These are phyloP conservation scores for Leucophenga montana DNA, from an alignment of 2,888 invertebrate species.

Conservation along the genomic window DNA sequence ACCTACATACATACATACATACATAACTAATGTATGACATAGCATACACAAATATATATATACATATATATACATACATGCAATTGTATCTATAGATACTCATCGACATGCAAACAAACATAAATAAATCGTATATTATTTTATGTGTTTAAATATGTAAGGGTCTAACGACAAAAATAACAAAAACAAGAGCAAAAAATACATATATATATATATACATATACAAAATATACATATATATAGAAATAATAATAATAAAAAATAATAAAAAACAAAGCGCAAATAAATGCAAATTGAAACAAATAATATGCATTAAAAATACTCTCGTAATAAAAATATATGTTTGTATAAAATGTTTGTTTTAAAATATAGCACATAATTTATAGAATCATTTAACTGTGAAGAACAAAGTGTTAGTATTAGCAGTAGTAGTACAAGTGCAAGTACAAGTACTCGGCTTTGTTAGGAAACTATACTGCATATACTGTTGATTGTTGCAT, in stretches of 20 bases:
- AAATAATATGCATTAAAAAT: conserved; percentile 30
- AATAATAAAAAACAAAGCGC: conserved; percentile 40
- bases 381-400: neutral
- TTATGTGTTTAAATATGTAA: conserved; percentile 7
- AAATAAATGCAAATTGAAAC: conserved; percentile 25
- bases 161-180: conserved; percentile 1
- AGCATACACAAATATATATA: conserved; percentile 37
- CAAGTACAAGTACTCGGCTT: too few species aligned
- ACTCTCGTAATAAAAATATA: conserved; percentile 9
- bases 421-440: too few species aligned
- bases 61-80: neutral
- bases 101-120: conserved; percentile 30
- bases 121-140: conserved; percentile 3
- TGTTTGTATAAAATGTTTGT: neutral
- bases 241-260: conserved; percentile 27
- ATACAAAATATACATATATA: conserved; percentile 28
- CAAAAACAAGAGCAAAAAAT: conserved; percentile 23
- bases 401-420: too few species aligned
- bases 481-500: too few species aligned
- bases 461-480: too few species aligned
- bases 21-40: conserved; percentile 5
- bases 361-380: neutral
- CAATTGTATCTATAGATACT: too few species aligned
- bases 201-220: conserved; percentile 28
- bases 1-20: conserved; percentile 27